phyloP scores from a whole-genome alignment of 2,113 vertebrate species.

The Ptilonorhynchus violaceus region DNA sequence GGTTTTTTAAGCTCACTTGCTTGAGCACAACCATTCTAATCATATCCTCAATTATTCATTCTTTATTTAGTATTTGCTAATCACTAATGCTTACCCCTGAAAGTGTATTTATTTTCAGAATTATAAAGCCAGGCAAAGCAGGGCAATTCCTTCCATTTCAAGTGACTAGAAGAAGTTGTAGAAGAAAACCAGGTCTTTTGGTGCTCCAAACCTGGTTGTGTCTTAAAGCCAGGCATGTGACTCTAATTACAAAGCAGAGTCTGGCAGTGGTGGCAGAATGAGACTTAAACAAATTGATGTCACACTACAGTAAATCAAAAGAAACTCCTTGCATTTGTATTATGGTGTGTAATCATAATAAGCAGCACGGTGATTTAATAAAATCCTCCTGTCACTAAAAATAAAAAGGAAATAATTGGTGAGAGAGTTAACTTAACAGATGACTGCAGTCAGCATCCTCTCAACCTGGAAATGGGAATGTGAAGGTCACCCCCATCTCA shows the following conservation, averaged over 20 bases:
- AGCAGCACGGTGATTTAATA: conserved; percentile 73
- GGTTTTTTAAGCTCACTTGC: conserved; percentile 37
- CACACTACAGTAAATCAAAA: conserved; percentile 70
- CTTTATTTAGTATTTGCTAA: conserved; percentile 34
- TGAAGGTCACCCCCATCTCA: conserved; percentile 89
- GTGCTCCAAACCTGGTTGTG: conserved; percentile 11
- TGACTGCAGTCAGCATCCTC: conserved; percentile 82
- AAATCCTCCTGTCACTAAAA: conserved; percentile 71
- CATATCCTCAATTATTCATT: conserved; percentile 34
- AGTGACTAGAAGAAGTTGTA: conserved; percentile 23
- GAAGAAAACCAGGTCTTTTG: background rate
- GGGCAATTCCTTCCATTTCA: conserved; percentile 47
- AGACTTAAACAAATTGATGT: conserved; percentile 77
- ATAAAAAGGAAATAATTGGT: conserved; percentile 82
- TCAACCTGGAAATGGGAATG: conserved; percentile 75
- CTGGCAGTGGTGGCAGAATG: conserved; percentile 70
- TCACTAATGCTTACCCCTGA: background rate
- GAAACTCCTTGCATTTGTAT: conserved; percentile 69
- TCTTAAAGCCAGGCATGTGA: conserved; percentile 54
- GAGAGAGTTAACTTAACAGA: conserved; percentile 82
- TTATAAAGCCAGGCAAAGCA: conserved; percentile 13
- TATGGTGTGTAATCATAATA: conserved; percentile 42
- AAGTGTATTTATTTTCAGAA: conserved; percentile 36
- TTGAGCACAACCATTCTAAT: conserved; percentile 51
- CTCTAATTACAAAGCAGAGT: conserved; percentile 66